These are phyloP conservation scores for Poeciliopsis occidentalis DNA, from an alignment of 2,113 vertebrate genomes.

Conservation along the genomic window DNA sequence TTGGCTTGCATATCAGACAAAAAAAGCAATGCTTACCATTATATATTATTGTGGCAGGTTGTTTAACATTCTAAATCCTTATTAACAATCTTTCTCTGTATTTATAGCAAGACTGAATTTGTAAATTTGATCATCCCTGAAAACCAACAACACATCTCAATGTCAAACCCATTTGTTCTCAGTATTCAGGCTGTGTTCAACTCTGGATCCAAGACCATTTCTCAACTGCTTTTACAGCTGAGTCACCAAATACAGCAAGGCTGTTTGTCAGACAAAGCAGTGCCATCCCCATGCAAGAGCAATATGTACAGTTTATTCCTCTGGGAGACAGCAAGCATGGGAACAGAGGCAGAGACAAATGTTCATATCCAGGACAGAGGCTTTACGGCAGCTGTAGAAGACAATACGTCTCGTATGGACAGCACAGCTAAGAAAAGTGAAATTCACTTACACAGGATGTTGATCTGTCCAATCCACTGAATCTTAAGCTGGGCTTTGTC, in stretches of 20 bases:
- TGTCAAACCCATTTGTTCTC: slow-evolving; percentile 22
- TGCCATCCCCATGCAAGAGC: slow-evolving; percentile 48
- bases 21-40: background rate
- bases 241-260: slow-evolving; percentile 60
- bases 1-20: background rate
- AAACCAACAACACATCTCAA: background rate
- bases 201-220: slow-evolving; percentile 51
- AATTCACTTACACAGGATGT: slow-evolving; percentile 9
- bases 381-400: no score
- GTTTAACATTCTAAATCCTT: background rate
- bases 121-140: slow-evolving; percentile 10
- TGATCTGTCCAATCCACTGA: slow-evolving; percentile 9
- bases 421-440: background rate
- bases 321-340: slow-evolving; percentile 23
- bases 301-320: slow-evolving; percentile 56
- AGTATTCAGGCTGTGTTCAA: slow-evolving; percentile 34
- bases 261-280: slow-evolving; percentile 66
- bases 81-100: slow-evolving; percentile 6
- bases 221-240: slow-evolving; percentile 62
- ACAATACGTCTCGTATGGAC: no score
- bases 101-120: slow-evolving; percentile 8
- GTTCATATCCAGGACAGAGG: slow-evolving; percentile 28
- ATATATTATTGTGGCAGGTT: background rate
- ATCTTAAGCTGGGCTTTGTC: background rate
- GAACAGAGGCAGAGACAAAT: slow-evolving; percentile 16